Base-by-base conservation (phyloP, 2,888 invertebrate genomes). In the Sinohyriopsis cumingii region DNA sequence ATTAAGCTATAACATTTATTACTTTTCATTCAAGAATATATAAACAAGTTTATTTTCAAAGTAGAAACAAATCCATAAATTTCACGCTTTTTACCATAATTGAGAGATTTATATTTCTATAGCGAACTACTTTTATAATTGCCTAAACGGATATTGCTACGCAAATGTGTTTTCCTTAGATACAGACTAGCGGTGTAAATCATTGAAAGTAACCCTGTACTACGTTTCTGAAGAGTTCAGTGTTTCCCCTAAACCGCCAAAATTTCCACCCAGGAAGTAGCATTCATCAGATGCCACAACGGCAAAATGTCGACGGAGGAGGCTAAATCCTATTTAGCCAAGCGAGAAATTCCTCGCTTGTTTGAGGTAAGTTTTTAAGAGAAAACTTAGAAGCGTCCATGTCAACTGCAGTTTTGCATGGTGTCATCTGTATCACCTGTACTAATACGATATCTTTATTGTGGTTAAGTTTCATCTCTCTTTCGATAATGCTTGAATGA, bases 261-360 rank as follows among this genome's bases (percentile, higher is more conserved):
- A 78, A 86, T 85, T 82, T 72, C 81, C 61, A 77, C 77, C 70
- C 78, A 78, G 71, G 78, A 76, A 28, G 74, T 72, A 33, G 78
- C 77, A 54, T 84, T 78, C 73, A 81, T 86, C 84, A 81, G 86
- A 79, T 85, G 84, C 75, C 82, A 77, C 73, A 84, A 83, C 82
- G 86, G 86, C 78, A 85, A 85, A 71, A 86, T 86, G 85, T 88
- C 89, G 76, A 88, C 89, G 60, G 87, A 89, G 63, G 91, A 91
- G 82, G 91, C 91, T 33, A 89, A 90, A 81, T 78, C 86, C n/a
- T 91, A 91, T 81, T 86, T 91, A 63, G 87, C 91, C 33, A 87
- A 86, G 74, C 86, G 91, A 78, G 86, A 88, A 64, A 90, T 91
- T 33, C 91, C 91, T 59, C 90, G 90, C 66, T 85, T 91, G 25